A percentile compares a stretch with the other conserved stretches of the same genome.
phyloP scores from a whole-genome alignment of 2,113 vertebrate species.

The Suricata suricatta region DNA sequence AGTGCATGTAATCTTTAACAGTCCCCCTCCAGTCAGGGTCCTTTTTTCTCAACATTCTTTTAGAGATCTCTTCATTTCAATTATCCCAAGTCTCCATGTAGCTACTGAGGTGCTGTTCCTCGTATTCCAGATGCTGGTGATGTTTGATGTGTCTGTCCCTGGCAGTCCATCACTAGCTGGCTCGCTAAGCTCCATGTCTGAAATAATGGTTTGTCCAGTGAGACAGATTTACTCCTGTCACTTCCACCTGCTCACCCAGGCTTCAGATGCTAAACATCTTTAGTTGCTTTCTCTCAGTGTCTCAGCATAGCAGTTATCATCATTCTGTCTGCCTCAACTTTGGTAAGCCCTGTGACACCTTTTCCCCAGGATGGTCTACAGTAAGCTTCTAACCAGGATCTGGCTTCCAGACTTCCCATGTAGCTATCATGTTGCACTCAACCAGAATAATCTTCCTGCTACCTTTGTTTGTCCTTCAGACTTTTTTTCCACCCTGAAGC shows the following conservation, averaged over 20 bases:
- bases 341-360: rapidly evolving
- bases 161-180: neutral
- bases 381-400: neutral
- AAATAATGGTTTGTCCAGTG: neutral
- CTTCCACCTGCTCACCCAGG: neutral
- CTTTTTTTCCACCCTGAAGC: neutral
- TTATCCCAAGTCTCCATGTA: neutral
- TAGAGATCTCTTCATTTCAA: neutral
- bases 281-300: neutral
- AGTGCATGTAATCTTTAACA: neutral
- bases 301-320: neutral
- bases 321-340: neutral
- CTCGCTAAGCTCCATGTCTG: neutral
- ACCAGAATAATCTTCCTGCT: neutral
- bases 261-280: neutral
- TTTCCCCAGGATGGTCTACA: neutral
- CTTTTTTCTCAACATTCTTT: neutral
- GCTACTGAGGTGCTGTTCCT: neutral
- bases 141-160: neutral
- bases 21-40: rapidly evolving
- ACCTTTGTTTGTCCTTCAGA: neutral
- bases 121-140: rapidly evolving
- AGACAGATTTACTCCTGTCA: neutral
- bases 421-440: neutral
- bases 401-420: neutral